phyloP scores from a whole-genome alignment of 2,888 invertebrate genomes.

The Andrena trimmerana region DNA sequence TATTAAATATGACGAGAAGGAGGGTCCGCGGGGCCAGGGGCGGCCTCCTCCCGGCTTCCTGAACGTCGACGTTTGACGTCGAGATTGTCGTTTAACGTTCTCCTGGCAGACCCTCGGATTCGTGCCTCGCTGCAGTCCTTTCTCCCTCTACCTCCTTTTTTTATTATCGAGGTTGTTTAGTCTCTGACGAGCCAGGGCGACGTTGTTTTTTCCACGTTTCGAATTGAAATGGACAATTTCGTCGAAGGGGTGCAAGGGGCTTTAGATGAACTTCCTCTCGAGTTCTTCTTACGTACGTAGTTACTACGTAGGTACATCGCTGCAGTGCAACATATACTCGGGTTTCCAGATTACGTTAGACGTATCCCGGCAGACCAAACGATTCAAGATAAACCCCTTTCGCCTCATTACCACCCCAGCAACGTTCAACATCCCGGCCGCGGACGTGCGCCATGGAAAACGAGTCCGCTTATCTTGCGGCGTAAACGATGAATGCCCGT shows the following conservation, averaged over 20 bases:
- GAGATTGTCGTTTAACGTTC: constrained; percentile 61
- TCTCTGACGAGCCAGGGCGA: background rate
- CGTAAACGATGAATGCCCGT: constrained; percentile 18
- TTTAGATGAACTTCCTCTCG: background rate
- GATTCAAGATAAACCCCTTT: constrained; percentile 19
- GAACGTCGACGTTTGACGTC: constrained; percentile 61
- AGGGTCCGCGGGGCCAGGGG: constrained; percentile 27
- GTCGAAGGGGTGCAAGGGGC: background rate
- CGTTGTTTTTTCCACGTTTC: background rate
- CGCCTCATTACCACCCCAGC: background rate
- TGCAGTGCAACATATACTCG: too few relatives aligned
- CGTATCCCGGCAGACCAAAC: constrained; percentile 18
- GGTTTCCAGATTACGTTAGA: background rate
- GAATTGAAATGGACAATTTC: background rate
- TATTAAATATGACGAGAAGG: constrained; percentile 75
- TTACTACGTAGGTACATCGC: too few relatives aligned
- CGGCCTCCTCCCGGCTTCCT: constrained; percentile 57
- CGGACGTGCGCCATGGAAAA: constrained; percentile 1
- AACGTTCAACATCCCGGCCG: background rate
- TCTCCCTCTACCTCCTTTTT: background rate
- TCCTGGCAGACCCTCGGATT: constrained; percentile 4
- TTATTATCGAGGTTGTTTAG: background rate
- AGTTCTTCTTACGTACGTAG: background rate
- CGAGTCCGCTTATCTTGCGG: constrained; percentile 25
- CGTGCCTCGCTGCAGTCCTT: background rate